phyloP scores from a whole-genome alignment of 2,888 invertebrate genomes.

The Cheilosia impressa region DNA sequence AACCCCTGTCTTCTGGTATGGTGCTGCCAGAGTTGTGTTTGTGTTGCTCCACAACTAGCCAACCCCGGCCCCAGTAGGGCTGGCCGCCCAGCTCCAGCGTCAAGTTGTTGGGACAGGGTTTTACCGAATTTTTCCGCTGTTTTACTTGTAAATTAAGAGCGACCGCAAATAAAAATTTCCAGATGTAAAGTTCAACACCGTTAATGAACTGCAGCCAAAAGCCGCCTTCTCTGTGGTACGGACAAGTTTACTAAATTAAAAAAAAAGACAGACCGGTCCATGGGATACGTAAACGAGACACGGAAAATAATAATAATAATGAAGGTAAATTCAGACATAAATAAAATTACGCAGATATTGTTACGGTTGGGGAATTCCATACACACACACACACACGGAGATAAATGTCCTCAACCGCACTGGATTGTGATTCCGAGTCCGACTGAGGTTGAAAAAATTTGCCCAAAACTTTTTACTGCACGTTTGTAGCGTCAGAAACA shows the following conservation, averaged over 20 bases:
- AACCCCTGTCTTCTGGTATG: constrained; percentile 65
- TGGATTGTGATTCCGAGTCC: constrained; percentile 28
- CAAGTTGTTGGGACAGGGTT: constrained; percentile 43
- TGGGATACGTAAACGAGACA: constrained; percentile 46
- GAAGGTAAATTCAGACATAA: constrained; percentile 81
- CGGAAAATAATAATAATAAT: constrained; percentile 75
- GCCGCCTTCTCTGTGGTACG: constrained; percentile 76
- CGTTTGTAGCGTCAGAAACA: constrained; percentile 10
- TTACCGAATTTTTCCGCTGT: constrained; percentile 77
- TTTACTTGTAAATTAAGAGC: constrained; percentile 83
- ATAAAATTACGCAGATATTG: constrained; percentile 82
- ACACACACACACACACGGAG: constrained; percentile 25
- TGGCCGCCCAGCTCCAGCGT: constrained; percentile 39
- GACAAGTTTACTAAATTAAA: constrained; percentile 70
- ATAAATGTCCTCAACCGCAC: constrained; percentile 51
- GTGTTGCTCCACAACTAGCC: constrained; percentile 57
- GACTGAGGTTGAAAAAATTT: constrained; percentile 70
- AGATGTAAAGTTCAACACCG: constrained; percentile 82
- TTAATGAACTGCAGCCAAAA: constrained; percentile 76
- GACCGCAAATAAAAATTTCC: constrained; percentile 84
- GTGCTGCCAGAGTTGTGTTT: constrained; percentile 41
- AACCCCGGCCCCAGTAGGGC: constrained; percentile 6
- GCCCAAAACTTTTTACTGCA: constrained; percentile 44
- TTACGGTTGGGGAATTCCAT: constrained; percentile 72
- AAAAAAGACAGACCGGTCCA: constrained; percentile 16